phyloP scores from a whole-genome alignment of 2,113 vertebrate genomes.

The Nesospiza acunhae region DNA sequence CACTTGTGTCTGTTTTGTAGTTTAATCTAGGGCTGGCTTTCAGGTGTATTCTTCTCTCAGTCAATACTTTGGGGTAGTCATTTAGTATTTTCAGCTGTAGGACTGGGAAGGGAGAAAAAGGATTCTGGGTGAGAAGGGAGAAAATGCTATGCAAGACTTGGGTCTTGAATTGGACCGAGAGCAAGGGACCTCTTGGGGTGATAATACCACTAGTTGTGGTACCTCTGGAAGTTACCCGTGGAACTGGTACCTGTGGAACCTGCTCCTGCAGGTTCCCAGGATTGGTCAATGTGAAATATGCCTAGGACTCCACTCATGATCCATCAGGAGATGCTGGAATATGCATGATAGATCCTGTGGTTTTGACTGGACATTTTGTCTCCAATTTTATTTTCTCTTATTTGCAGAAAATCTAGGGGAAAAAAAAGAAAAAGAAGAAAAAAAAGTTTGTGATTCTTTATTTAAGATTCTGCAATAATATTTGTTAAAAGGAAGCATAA shows the following conservation, averaged over 20 bases:
- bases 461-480: neutral
- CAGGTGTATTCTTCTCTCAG: neutral
- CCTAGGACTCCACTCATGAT: neutral
- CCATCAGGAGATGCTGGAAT: neutral
- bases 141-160: neutral
- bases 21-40: neutral
- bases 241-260: neutral
- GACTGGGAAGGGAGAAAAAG: neutral
- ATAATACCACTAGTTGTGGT: no score
- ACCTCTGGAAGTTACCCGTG: neutral
- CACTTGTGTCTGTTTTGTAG: neutral
- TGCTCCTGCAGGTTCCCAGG: neutral
- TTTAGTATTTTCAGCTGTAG: neutral
- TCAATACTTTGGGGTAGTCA: neutral
- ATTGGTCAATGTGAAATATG: neutral
- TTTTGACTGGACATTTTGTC: neutral
- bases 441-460: neutral
- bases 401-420: neutral
- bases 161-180: neutral
- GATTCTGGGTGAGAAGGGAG: neutral
- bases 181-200: no score
- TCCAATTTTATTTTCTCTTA: neutral
- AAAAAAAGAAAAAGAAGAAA: neutral
- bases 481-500: neutral
- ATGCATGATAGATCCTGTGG: neutral